Conservation (phyloP, 2,113 vertebrate species). For the Perca flavescens region DNA sequence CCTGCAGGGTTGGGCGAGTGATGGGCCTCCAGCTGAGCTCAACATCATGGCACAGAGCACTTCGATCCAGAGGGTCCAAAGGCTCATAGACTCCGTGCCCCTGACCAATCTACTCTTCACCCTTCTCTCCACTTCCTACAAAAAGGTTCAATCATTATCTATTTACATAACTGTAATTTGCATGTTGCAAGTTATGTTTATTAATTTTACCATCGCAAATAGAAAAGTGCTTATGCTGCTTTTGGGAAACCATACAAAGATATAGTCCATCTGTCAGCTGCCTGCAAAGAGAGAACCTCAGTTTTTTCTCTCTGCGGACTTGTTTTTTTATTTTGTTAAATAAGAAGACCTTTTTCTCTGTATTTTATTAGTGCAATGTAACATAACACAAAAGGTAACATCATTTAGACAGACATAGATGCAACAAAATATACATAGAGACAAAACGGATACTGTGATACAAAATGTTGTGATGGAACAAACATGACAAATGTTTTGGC, state of each 20-base stretch:
- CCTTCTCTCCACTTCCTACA: conserved; percentile 95
- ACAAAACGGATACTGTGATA: background rate
- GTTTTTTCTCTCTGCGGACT: background rate
- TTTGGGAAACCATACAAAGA: background rate
- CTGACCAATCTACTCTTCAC: conserved; percentile 96
- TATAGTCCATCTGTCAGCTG: background rate
- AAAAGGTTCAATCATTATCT: conserved; percentile 87
- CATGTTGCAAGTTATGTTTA: background rate
- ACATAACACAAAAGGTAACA: background rate
- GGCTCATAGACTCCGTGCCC: conserved; percentile 96
- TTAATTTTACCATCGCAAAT: background rate
- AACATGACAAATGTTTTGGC: background rate
- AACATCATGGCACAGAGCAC: conserved; percentile 97
- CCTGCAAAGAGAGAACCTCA: background rate
- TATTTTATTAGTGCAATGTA: background rate
- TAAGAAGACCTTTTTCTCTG: background rate
- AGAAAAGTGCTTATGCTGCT: background rate
- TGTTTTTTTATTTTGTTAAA: background rate
- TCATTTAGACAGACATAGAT: too few relatives aligned
- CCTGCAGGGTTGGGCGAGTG: conserved; percentile 90
- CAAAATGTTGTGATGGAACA: background rate
- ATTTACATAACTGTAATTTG: background rate
- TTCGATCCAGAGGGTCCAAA: conserved; percentile 96
- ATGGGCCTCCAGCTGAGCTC: conserved; percentile 95
- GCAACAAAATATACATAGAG: background rate